Percentiles rank a stretch among this genome's conserved stretches.
phyloP scores from a whole-genome alignment of 2,797 vertebrate species.

The Galagoides demidoff region DNA sequence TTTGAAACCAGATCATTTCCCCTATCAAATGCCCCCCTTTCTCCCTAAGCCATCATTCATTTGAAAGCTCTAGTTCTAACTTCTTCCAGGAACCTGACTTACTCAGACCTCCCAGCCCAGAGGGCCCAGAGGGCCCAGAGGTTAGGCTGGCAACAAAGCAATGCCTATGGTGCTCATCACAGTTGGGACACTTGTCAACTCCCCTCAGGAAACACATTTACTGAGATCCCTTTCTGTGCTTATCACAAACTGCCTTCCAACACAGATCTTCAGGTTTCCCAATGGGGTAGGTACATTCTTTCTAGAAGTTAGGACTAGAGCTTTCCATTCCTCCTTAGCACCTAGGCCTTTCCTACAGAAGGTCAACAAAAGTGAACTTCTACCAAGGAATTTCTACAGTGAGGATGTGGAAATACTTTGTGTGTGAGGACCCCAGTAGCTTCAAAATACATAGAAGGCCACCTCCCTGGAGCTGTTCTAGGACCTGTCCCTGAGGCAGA shows the following conservation, averaged over 20 bases:
- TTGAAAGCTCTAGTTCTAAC: background rate
- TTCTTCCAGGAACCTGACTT: background rate
- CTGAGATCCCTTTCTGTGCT: background rate
- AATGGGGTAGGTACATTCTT: background rate
- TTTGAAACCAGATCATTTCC: background rate
- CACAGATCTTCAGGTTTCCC: background rate
- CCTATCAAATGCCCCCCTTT: background rate
- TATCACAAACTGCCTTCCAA: background rate
- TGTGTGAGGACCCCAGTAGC: no score
- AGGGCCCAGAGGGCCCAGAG: background rate
- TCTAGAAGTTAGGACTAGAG: no score
- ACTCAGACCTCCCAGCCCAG: background rate
- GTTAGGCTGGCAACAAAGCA: no score
- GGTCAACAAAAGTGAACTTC: no score
- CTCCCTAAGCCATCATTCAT: background rate
- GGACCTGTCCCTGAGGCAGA: no score
- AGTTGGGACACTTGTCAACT: background rate
- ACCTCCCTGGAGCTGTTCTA: no score
- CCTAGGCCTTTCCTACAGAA: no score
- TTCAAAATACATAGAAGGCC: no score
- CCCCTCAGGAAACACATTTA: background rate
- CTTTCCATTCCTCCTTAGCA: no score
- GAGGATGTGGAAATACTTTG: no score
- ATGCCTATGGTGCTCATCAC: background rate
- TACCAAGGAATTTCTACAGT: no score